Evolutionary conservation across 2,113 vertebrate genomes (phyloP), one percentile per base, ranked within the genome.

Genomic region (Kryptolebias marmoratus): DNA sequence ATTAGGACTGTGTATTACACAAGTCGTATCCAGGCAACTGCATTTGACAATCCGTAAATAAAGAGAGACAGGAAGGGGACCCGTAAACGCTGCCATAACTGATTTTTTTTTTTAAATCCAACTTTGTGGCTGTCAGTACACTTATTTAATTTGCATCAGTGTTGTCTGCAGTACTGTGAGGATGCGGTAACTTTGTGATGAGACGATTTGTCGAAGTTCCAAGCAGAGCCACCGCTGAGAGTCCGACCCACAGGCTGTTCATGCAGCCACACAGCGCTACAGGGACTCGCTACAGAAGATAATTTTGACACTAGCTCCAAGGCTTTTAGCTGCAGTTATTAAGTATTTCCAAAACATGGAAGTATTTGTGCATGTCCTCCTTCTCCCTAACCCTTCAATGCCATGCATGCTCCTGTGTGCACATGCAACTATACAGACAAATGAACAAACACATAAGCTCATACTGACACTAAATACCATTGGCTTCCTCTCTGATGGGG

Each of bases 301-400:
- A 72, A 85, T 82, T 88, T 81, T 89, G 92, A 92, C 89, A 91
- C 85, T 85, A 77, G 85, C 90, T 89, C 59, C 32, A 73, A 86
- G 89, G 87, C 83, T 85, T 88, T 87, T 81, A 68, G 50, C 79
- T 64, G 42, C 75, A 75, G 76, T 81, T 84, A 79, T 87, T 83
- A 82, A 83, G 79, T 77, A 87, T 84, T 85, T 83, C 64, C 76
- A 71, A 22, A 68, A 80, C 83, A 78, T 64, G 63, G 57, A 77
- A 16, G 32, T 71, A 44, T 65, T 82, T 62, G 44, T 77, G 71
- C 64, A 57, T 50, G 32, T 61, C 18, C 31, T 53, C 8, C 36
- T 55, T 68, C n/a, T 58, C 75, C 62, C 3, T 31, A 27, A 45
- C 8, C 68, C 18, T 44, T 42, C 11, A 11, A 32, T 44, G 60